Base-by-base conservation (phyloP, 2,888 invertebrate species). In the Drosophila buzzatii region DNA sequence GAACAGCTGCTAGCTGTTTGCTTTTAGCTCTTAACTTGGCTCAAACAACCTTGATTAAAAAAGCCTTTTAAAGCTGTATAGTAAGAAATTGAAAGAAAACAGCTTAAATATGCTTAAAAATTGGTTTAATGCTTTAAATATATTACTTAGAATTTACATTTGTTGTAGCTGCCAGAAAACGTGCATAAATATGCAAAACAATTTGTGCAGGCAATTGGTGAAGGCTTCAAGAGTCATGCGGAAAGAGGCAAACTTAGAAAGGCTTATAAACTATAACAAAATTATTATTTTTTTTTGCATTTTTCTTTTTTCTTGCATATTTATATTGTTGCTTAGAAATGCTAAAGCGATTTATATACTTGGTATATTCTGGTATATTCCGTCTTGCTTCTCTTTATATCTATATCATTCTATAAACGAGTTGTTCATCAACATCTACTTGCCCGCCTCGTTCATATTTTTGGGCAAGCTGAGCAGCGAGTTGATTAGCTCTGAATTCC, bases 381-480 rank as follows among this genome's bases (percentile, higher is more conserved):
- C 65, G 56, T 76, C 66, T 71, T 68, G 53, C 18, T 18, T 57
- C 53, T 79, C 70, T 59, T 51, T 63, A 51, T 63, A 57, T 39
- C 6, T 37, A 16, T 37, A 27, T 42, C 59, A 69, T 61, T 45
- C n/a, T 57, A 37, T 55, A 23, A 2, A 7, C 18, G n/a, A 12
- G 27, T 31, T 44, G 33, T n/a, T n/a, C 51, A 27, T 44, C 44
- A 18, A 9, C 47, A 39, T 37, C 33, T 93, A 95, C 92, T 95
- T 95, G 59, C 96, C 96, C 47, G 96, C 96, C 65, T 96, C 95
- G 84, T 95, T 95, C 94, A 96, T 95, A 72, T 95, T 95, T 88
- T 96, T 96, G 10, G 97, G 97, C 56, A 97, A 92, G n/a, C 95
- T 95, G 44, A 97, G 93, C n/a, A 97, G 93, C 0, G 96, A 95